A percentile compares a stretch with the other conserved stretches of the same genome.
Conservation (phyloP, 2,797 vertebrate genomes). For the Anniella stebbinsi region DNA sequence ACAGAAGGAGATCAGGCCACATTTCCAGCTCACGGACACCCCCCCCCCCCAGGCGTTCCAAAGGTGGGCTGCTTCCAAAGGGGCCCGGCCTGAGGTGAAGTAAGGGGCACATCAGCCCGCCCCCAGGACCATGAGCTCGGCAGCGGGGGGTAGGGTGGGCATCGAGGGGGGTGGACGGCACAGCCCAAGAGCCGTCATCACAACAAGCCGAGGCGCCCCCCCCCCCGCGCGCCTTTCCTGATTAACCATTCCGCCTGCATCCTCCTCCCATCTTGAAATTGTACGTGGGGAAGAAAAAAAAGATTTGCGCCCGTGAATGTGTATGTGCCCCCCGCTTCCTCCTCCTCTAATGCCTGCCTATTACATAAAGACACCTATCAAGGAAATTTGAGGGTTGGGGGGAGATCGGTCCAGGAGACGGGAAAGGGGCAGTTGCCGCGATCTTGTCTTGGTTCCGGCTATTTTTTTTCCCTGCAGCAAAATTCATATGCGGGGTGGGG, state of each 20-base stretch:
- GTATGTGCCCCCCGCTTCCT: not conserved
- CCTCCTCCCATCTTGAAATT: constrained; percentile 35
- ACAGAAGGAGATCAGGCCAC: not conserved
- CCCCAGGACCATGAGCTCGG: not conserved
- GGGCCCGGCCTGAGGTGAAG: constrained; percentile 48
- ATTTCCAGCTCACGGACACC: not conserved
- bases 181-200: constrained; percentile 11
- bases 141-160: constrained; percentile 4
- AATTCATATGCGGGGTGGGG: not conserved
- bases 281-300: not conserved
- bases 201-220: not conserved
- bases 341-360: not conserved
- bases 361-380: constrained; percentile 30
- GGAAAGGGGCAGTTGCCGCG: not conserved
- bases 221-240: not conserved
- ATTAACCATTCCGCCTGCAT: constrained; percentile 44
- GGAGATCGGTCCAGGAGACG: not conserved
- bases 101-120: constrained; percentile 29
- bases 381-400: not conserved
- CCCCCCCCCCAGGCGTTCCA: not conserved
- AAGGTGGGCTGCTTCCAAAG: not conserved
- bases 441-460: constrained; percentile 6
- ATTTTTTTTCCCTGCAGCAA: not conserved
- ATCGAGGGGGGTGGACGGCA: not conserved
- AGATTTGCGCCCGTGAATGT: not conserved